These are phyloP conservation scores for Piezodorus guildinii DNA, from an alignment of 1,140 invertebrate species.

Conservation along the genomic window DNA sequence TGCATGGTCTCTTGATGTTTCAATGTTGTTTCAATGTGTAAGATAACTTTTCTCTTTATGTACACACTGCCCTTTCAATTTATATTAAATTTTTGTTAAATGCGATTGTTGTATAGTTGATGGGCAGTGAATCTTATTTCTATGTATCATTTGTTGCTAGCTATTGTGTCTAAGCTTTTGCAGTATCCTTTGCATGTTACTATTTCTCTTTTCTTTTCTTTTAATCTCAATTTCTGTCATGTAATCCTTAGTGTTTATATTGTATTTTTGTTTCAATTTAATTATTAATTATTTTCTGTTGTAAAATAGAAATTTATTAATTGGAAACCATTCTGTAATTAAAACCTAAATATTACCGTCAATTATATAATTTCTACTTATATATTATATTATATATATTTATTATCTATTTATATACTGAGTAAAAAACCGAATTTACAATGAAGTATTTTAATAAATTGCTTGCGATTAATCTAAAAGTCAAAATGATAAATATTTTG, in stretches of 20 bases:
- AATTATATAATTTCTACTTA: slow-evolving; percentile 19
- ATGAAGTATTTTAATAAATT: background rate
- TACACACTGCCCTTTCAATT: slow-evolving; percentile 11
- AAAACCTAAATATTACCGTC: slow-evolving; percentile 10
- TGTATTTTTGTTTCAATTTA: background rate
- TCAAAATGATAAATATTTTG: background rate
- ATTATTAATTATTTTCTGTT: slow-evolving; percentile 1
- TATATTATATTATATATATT: slow-evolving; percentile 15
- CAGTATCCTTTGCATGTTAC: slow-evolving; percentile 12
- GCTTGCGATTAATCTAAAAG: background rate
- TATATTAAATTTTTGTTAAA: slow-evolving; percentile 1
- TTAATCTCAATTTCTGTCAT: slow-evolving; percentile 3
- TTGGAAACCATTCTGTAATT: background rate
- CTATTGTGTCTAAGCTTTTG: slow-evolving; percentile 1
- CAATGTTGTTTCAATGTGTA: slow-evolving; percentile 23
- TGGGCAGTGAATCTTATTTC: background rate
- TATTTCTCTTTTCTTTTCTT: slow-evolving; percentile 5
- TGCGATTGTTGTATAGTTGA: background rate
- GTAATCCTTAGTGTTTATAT: slow-evolving; percentile 11
- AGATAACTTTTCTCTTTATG: slow-evolving; percentile 11
- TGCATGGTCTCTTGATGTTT: slow-evolving; percentile 23
- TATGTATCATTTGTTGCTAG: background rate
- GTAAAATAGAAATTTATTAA: background rate
- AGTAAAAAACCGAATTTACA: slow-evolving; percentile 15
- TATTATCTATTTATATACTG: slow-evolving; percentile 14